Conservation (phyloP, 2,888 invertebrate species). For the Neoscelio sp. region DNA sequence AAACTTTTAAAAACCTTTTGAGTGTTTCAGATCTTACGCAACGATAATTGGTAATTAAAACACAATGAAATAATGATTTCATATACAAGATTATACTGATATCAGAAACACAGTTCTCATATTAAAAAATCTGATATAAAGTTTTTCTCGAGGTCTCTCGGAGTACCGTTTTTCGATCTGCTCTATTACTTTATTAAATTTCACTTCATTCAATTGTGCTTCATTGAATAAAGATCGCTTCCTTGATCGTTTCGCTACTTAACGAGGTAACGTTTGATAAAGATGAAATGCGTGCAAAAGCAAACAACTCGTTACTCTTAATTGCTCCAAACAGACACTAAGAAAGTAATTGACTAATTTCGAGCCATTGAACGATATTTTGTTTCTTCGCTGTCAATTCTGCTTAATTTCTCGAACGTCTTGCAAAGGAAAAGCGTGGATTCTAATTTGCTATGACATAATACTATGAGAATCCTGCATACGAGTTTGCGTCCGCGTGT, state of each 20-base stretch:
- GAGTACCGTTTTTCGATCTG: not conserved
- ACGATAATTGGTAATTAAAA: conserved; percentile 3
- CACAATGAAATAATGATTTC: no score
- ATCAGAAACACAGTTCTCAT: no score
- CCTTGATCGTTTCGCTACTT: conserved; percentile 1
- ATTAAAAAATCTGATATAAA: no score
- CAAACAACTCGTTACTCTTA: not conserved
- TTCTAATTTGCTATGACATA: conserved; percentile 9
- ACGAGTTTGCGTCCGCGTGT: conserved; percentile 35
- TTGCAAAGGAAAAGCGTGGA: no score
- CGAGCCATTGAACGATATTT: not conserved
- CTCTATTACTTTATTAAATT: conserved; percentile 1
- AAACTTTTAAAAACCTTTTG: conserved; percentile 15
- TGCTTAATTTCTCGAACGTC: no score
- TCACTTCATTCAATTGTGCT: conserved; percentile 19
- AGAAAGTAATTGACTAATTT: conserved; percentile 20
- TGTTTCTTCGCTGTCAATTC: conserved; percentile 4
- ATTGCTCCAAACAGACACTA: no score
- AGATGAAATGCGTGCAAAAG: not conserved
- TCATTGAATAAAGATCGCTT: conserved; percentile 34
- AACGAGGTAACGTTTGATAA: conserved; percentile 1
- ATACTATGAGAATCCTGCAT: conserved; percentile 47
- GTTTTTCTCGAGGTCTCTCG: no score
- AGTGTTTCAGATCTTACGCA: conserved; percentile 4
- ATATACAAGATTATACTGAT: no score